Evolutionary conservation across 2,113 vertebrate species (phyloP), one percentile per base, ranked within the genome.

Genomic region (Osmerus eperlanus): DNA sequence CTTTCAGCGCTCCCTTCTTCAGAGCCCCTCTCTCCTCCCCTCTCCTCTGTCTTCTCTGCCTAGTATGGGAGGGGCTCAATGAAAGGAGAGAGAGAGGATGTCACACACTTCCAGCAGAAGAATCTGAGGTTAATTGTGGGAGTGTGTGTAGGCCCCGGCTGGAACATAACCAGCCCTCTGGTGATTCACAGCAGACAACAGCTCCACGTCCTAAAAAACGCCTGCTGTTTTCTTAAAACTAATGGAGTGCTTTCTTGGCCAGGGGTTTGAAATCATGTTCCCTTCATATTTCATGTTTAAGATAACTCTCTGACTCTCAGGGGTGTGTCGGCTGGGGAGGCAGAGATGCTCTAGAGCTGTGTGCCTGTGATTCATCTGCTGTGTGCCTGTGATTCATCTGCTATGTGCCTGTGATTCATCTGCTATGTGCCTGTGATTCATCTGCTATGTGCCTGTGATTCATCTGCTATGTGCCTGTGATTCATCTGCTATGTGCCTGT

Each of bases 181-280:
- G 79, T 83, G 86, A 89, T 89, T 86, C 85, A 90, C 81, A 74
- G 81, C 78, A 29, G 70, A 65, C 79, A 73, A 65, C 67, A 79
- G 79, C 79, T 75, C 74, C 36, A 69, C 75, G 25, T 32, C 68
- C 71, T 51, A 71, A 55, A 23, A 70, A 56, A 67, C 64, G 41
- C 65, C 79, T 75, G 72, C 75, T 69, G 69, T 64, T 80, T 77
- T 81, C 71, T 79, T 64, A 28, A 65, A 79, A 76, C 79, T 79
- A 73, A 80, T 81, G 77, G 60, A 80, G 73, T 70, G 72, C 69
- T 79, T 76, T 79, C 80, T 80, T 85, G 80, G 74, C 72, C 29
- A 74, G 6, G 15, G 5, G 25, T 64, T 28, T n/a, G 69, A 64
- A 59, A 15, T 68, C 21, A 16, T 76, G 75, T 74, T 81, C 71